Base-by-base conservation (phyloP, 2,888 invertebrate species). In the Leucophenga montana region DNA sequence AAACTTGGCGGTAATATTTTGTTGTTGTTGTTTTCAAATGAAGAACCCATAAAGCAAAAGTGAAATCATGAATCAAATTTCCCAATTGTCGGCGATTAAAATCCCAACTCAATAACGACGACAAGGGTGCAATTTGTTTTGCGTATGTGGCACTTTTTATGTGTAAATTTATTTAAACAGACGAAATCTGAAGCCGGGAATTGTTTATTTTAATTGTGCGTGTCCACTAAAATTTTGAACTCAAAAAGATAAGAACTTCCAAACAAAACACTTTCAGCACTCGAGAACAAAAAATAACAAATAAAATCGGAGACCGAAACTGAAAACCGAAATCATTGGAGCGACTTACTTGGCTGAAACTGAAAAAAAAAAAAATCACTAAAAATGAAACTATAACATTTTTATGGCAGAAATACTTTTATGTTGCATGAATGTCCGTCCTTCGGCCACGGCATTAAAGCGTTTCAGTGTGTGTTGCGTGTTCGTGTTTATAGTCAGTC, bases 171-270 rank as follows among this genome's bases (percentile, higher is more conserved):
- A n/a, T n/a, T 39, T 8, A 11, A 39, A 39, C 9, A 39, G 39
- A 39, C 8, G 39, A 39, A 39, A 39, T 33, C 8, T 11, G 39
- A 39, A 39, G 39, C 39, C 39, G 8, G 39, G 50, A 71, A 73
- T 72, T 71, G 71, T 76, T 73, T 75, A 67, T 74, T 70, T 74
- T 74, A 77, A 77, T 77, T 73, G 66, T 70, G 75, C 75, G 71
- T 73, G 72, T 71, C 77, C 70, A 71, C 66, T 66, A 16, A 67
- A 67, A 59, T 11, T 18, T 16, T 16, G n/a, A 50, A n/a, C 46
- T 2, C 50, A 50, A 14, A 50, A 50, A 39, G 39, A 50, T 50
- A 50, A 50, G n/a, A 39, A 39, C 4, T 39, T 39, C 39, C 39
- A 50, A 50, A 50, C 50, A 50, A 50, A 50, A 50, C 50, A 50